Conservation (phyloP, 2,888 invertebrate species). For the Phlogophora meticulosa region DNA sequence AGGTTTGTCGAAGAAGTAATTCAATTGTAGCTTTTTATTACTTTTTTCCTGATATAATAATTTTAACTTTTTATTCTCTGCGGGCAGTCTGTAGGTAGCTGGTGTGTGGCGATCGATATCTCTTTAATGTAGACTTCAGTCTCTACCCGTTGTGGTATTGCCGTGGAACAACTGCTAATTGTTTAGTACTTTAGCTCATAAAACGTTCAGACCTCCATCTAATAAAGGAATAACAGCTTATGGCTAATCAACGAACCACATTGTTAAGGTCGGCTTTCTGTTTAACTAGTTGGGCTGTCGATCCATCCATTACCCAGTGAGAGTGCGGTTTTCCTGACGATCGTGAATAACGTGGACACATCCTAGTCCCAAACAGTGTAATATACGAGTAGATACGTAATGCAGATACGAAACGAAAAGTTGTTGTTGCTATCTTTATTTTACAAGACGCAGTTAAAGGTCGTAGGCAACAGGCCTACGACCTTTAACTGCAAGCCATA, state of each 20-base stretch:
- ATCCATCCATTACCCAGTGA: no score
- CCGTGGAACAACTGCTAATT: not conserved
- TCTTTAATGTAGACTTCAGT: not conserved
- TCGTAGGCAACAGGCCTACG: not conserved
- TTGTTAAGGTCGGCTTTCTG: not conserved
- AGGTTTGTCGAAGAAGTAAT: conserved; percentile 34
- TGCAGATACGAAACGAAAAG: no score
- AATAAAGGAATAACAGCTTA: not conserved
- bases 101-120: not conserved
- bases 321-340: no score
- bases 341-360: no score
- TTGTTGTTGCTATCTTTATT: no score
- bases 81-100: not conserved
- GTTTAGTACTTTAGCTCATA: not conserved
- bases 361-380: no score
- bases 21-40: conserved; percentile 34
- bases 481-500: not conserved
- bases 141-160: not conserved
- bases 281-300: not conserved
- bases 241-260: not conserved
- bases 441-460: not conserved
- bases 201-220: not conserved
- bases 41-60: conserved; percentile 26
- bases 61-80: conserved; percentile 22
- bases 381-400: no score